Percentiles rank a stretch among this genome's conserved stretches.
Conservation (phyloP, 2,888 invertebrate genomes). For the Harpagoxenus sublaevis region DNA sequence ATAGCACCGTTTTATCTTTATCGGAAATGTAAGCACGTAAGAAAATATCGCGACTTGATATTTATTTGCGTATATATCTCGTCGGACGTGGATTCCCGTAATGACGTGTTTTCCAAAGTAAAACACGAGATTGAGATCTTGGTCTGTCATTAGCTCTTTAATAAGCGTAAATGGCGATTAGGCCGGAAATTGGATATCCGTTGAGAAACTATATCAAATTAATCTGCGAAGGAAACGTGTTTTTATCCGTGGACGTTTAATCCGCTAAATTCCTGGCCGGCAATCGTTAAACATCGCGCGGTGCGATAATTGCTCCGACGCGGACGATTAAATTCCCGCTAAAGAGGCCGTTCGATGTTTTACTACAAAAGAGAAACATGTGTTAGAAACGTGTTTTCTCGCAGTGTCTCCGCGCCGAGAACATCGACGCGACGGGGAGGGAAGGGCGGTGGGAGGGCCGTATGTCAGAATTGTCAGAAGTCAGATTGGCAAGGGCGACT, state of each 20-base stretch:
- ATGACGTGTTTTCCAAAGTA: neutral
- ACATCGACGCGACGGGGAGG: neutral
- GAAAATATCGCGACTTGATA: neutral
- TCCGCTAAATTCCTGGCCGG: constrained; percentile 13
- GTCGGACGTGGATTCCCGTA: neutral
- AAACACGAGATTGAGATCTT: constrained; percentile 2
- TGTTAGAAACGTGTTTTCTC: neutral
- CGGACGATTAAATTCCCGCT: neutral
- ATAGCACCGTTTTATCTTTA: constrained; percentile 22
- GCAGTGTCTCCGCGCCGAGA: neutral
- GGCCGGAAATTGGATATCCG: constrained; percentile 20
- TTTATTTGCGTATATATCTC: neutral
- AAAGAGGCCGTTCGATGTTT: neutral
- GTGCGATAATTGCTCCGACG: neutral
- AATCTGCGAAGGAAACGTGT: neutral
- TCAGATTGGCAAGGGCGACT: constrained; percentile 83
- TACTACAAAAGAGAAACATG: neutral
- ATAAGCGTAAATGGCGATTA: constrained; percentile 12
- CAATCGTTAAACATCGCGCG: neutral
- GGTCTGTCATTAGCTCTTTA: constrained; percentile 9
- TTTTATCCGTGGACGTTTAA: neutral
- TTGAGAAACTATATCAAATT: neutral
- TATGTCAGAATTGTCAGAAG: neutral
- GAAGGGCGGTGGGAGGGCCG: too few species aligned
- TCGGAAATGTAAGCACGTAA: constrained; percentile 7